Percentiles rank a stretch among this genome's conserved stretches.
Conservation (phyloP, 2,113 vertebrate genomes). For the Dicaeum eximium region DNA sequence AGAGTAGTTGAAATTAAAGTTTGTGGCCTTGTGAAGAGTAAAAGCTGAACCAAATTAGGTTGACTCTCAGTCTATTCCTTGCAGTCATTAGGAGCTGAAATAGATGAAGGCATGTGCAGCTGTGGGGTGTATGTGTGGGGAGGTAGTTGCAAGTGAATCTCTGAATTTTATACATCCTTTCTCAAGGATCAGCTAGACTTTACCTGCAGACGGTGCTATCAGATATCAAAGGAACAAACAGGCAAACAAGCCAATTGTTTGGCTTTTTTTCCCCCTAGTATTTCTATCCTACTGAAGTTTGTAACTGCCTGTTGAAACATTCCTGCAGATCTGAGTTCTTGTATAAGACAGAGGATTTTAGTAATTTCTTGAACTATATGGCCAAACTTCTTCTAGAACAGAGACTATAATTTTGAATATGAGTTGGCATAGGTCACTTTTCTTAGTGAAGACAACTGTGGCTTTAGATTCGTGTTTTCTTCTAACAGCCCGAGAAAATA, state of each 20-base stretch:
- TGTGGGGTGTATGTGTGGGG: not conserved
- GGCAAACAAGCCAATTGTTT: not conserved
- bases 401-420: not conserved
- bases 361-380: not conserved
- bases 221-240: not conserved
- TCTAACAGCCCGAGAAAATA: not conserved
- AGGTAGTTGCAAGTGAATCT: not conserved
- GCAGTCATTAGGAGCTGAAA: not conserved
- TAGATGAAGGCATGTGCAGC: not conserved
- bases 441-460: not conserved
- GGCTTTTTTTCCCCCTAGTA: not conserved
- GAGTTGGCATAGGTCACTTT: not conserved
- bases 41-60: not conserved
- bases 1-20: not conserved
- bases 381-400: not conserved
- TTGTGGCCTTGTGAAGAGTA: not conserved
- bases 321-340: not conserved
- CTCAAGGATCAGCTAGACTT: not conserved
- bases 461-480: not conserved
- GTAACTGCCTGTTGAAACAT: not conserved
- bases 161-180: not conserved
- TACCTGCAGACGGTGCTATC: not conserved
- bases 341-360: not conserved
- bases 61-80: not conserved
- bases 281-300: not conserved